Conservation (phyloP, 2,888 invertebrate species). For the Camponotus fellah region DNA sequence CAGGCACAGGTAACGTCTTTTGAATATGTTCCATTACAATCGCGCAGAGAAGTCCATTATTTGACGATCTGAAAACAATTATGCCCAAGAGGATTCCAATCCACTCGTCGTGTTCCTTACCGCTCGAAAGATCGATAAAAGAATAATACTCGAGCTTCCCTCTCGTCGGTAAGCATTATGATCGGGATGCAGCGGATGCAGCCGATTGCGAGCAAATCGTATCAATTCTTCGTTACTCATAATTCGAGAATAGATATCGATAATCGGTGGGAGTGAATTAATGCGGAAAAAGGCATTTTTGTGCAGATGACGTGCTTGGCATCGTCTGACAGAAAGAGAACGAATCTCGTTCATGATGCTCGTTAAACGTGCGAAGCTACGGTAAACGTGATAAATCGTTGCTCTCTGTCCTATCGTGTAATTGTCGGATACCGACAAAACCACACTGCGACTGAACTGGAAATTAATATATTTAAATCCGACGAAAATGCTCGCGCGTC, state of each 20-base stretch:
- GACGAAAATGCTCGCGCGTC: background rate
- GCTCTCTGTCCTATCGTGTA: slow-evolving; percentile 29
- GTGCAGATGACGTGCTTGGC: slow-evolving; percentile 58
- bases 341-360: slow-evolving; percentile 46
- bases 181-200: slow-evolving; percentile 68
- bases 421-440: slow-evolving; percentile 36
- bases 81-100: slow-evolving; percentile 36
- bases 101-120: background rate
- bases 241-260: slow-evolving; percentile 66
- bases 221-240: slow-evolving; percentile 68
- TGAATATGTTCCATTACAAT: slow-evolving; percentile 2
- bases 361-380: slow-evolving; percentile 29
- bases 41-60: slow-evolving; percentile 33
- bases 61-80: slow-evolving; percentile 41
- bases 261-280: slow-evolving; percentile 68
- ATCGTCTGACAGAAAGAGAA: slow-evolving; percentile 36
- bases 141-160: slow-evolving; percentile 35
- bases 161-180: slow-evolving; percentile 27
- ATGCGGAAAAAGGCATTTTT: slow-evolving; percentile 65
- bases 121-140: slow-evolving; percentile 15
- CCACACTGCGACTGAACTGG: background rate
- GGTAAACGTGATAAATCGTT: slow-evolving; percentile 61
- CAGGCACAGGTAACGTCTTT: slow-evolving; percentile 36
- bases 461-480: slow-evolving; percentile 55
- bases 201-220: slow-evolving; percentile 64